These are phyloP conservation scores for Drosophila tristis DNA, from an alignment of 1,140 invertebrate genomes.

Conservation along the genomic window DNA sequence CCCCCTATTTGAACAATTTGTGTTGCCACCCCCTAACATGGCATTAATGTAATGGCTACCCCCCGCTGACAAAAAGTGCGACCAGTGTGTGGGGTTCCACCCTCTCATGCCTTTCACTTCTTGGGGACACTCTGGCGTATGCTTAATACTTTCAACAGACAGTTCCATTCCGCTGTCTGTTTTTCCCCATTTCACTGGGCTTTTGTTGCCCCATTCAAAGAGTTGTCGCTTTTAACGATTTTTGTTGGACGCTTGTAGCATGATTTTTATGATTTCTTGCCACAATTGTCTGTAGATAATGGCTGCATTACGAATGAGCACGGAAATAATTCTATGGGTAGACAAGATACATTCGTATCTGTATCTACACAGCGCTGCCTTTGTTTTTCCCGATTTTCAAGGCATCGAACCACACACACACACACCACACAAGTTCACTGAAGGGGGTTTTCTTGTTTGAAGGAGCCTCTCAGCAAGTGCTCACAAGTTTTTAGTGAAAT, in stretches of 20 bases:
- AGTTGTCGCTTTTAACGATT: slow-evolving; percentile 43
- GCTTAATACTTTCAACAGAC: slow-evolving; percentile 38
- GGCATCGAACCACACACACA: slow-evolving; percentile 3
- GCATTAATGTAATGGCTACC: slow-evolving; percentile 8
- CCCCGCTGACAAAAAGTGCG: slow-evolving; percentile 5
- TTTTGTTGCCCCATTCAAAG: not conserved
- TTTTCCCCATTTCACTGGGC: not conserved
- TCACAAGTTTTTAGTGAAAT: slow-evolving; percentile 16
- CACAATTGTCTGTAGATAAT: slow-evolving; percentile 54
- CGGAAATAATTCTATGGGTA: not conserved
- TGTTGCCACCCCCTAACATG: slow-evolving; percentile 9
- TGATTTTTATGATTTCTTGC: slow-evolving; percentile 35
- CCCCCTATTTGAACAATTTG: slow-evolving; percentile 2
- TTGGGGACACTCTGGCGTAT: slow-evolving; percentile 6
- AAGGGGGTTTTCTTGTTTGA: slow-evolving; percentile 8
- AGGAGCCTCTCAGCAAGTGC: slow-evolving; percentile 5
- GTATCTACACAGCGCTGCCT: slow-evolving; percentile 14
- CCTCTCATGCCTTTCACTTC: slow-evolving; percentile 1
- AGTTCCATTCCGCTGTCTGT: not conserved
- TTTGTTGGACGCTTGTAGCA: slow-evolving; percentile 20
- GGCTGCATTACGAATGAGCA: slow-evolving; percentile 18
- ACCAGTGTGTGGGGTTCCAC: too few relatives aligned
- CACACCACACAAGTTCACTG: slow-evolving; percentile 25
- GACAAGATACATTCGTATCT: not conserved
- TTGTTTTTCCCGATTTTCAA: slow-evolving; percentile 11